Conservation (phyloP, 2,888 invertebrate species). For the Latheticus oryzae region DNA sequence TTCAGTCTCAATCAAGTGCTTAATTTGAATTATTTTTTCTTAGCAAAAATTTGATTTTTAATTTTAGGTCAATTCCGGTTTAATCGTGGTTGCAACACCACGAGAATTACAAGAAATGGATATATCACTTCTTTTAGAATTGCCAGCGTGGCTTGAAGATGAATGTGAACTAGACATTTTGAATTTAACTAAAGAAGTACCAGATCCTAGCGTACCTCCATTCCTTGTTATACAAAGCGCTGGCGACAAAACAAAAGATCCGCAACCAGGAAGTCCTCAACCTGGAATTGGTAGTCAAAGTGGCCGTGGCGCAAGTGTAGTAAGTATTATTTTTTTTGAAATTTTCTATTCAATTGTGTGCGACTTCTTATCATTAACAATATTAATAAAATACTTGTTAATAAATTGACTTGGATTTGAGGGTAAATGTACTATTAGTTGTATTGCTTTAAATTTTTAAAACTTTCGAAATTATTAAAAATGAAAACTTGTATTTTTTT, state of each 20-base stretch:
- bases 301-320: slow-evolving; percentile 88
- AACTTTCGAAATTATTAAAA: slow-evolving; percentile 3
- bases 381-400: slow-evolving; percentile 22
- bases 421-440: slow-evolving; percentile 34
- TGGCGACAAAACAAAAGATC: slow-evolving; percentile 68
- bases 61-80: slow-evolving; percentile 79
- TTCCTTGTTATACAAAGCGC: slow-evolving; percentile 90
- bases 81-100: slow-evolving; percentile 91
- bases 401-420: slow-evolving; percentile 33
- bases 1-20: slow-evolving; percentile 94
- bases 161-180: slow-evolving; percentile 97
- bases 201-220: slow-evolving; percentile 71
- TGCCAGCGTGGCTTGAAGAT: slow-evolving; percentile 95
- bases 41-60: too few species aligned
- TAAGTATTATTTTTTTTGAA: too few species aligned
- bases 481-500: slow-evolving; percentile 35
- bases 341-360: too few species aligned
- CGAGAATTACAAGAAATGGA: slow-evolving; percentile 98
- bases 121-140: slow-evolving; percentile 89
- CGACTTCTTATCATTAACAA: slow-evolving; percentile 22
- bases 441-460: slow-evolving; percentile 16
- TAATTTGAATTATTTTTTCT: neutral
- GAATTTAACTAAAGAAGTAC: slow-evolving; percentile 77
- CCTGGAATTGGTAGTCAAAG: slow-evolving; percentile 82
- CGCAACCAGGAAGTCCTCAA: slow-evolving; percentile 75